A percentile compares a stretch with the other conserved stretches of the same genome.
Evolutionary conservation across 1,140 invertebrate species (phyloP).

Genomic region (Pseudomyrmex pallidus): DNA sequence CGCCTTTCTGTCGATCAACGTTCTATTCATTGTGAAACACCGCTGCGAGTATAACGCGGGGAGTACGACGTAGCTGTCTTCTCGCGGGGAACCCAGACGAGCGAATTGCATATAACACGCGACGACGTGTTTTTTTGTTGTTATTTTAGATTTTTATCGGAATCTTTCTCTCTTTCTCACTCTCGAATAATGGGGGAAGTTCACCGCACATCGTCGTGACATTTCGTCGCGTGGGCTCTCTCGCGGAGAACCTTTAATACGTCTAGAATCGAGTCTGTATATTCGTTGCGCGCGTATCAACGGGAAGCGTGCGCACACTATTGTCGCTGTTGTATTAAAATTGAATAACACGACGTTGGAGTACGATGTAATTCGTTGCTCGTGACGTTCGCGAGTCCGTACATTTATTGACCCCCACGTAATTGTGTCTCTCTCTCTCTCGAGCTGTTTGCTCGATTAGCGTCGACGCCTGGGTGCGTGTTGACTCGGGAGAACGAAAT

Average conservation of each 20-base stretch:
- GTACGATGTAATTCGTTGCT: conserved; percentile 42
- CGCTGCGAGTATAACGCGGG: conserved; percentile 11
- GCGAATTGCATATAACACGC: conserved; percentile 1
- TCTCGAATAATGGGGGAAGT: conserved; percentile 53
- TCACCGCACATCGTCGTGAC: conserved; percentile 55
- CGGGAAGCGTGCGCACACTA: conserved; percentile 1
- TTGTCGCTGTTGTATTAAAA: conserved; percentile 41
- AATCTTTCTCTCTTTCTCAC: conserved; percentile 48
- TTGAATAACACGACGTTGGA: conserved; percentile 18
- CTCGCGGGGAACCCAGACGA: conserved; percentile 25
- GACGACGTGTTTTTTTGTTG: conserved; percentile 17
- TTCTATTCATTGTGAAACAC: conserved; percentile 38
- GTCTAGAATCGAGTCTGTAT: conserved; percentile 24
- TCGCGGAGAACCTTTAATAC: conserved; percentile 60
- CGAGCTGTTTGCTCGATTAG: conserved; percentile 16
- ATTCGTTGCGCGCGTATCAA: conserved; percentile 1
- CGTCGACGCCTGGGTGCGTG: not conserved
- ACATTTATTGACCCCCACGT: conserved; percentile 54
- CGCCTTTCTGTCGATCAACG: conserved; percentile 53
- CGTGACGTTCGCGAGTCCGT: not conserved
- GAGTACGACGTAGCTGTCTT: conserved; percentile 15
- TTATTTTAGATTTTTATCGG: conserved; percentile 45
- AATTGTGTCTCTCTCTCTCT: conserved; percentile 41
- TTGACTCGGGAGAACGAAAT: not conserved
- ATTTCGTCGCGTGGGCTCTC: conserved; percentile 65